Evolutionary conservation across 2,888 invertebrate species (phyloP).

Genomic region (Micoletzkya japonica): DNA sequence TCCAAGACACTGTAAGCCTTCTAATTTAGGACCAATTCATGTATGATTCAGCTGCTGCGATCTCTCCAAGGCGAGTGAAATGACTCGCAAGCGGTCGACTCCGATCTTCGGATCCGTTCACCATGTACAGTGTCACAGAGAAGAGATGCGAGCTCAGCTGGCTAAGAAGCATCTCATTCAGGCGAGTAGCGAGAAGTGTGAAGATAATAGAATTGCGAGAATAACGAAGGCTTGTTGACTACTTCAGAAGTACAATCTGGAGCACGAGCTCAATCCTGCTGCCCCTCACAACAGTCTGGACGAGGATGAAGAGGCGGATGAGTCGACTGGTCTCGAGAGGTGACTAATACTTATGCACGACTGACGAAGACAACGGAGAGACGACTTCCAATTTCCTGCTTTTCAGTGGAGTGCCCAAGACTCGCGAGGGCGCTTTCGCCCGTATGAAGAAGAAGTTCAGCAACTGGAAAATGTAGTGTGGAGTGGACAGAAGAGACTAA

Average conservation of each 20-base stretch:
- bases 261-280: too few species aligned
- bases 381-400: neutral
- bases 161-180: slow-evolving; percentile 30
- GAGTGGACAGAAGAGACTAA: too few species aligned
- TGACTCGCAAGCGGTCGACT: slow-evolving; percentile 18
- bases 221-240: neutral
- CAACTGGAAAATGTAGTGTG: slow-evolving; percentile 34
- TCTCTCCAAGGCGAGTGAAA: neutral
- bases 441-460: slow-evolving; percentile 41
- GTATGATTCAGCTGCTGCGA: slow-evolving; percentile 20
- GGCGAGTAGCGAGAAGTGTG: slow-evolving; percentile 3
- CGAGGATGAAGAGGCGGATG: neutral
- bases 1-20: slow-evolving; percentile 14
- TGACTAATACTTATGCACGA: neutral
- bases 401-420: slow-evolving; percentile 17
- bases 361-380: neutral
- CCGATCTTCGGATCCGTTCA: slow-evolving; percentile 19
- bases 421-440: slow-evolving; percentile 34
- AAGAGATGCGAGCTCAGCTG: slow-evolving; percentile 5
- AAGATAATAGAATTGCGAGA: neutral
- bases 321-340: neutral
- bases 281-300: too few species aligned
- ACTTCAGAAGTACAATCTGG: neutral
- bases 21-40: neutral
- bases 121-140: neutral